Conservation (phyloP, 2,888 invertebrate genomes). For the Rotaria magnacalcarata region DNA sequence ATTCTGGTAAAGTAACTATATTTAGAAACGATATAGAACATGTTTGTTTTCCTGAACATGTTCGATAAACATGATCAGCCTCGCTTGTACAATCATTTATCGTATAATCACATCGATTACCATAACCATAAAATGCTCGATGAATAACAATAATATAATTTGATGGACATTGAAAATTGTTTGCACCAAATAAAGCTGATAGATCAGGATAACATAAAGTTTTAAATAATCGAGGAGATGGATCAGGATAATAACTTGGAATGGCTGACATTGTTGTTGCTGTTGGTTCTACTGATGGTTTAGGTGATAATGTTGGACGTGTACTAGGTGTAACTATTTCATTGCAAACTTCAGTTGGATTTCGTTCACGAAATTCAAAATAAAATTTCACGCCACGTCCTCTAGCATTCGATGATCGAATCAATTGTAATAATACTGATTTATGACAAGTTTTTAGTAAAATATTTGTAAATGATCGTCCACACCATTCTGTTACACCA, state of each 20-base stretch:
- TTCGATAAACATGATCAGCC: background rate
- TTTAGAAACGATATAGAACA: slow-evolving; percentile 40
- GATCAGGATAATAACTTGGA: background rate
- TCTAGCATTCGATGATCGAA: background rate
- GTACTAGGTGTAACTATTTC: background rate
- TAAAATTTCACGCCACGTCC: background rate
- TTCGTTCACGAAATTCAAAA: slow-evolving; percentile 25
- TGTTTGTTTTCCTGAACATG: slow-evolving; percentile 38
- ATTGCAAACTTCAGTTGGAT: background rate
- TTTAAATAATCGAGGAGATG: background rate
- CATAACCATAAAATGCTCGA: slow-evolving; percentile 38
- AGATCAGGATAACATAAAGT: background rate
- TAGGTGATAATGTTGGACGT: background rate
- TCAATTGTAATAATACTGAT: background rate
- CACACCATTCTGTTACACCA: background rate
- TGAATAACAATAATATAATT: slow-evolving; percentile 40
- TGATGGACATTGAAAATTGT: slow-evolving; percentile 35
- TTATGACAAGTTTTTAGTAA: slow-evolving; percentile 10
- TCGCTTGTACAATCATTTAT: background rate
- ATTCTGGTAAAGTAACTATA: slow-evolving; percentile 37
- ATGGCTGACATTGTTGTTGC: background rate
- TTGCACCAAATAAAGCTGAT: background rate
- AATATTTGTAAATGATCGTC: slow-evolving; percentile 15
- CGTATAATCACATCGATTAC: background rate
- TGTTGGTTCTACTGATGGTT: background rate